Conservation (phyloP, 2,113 vertebrate genomes). For the Oncorhynchus clarkii region DNA sequence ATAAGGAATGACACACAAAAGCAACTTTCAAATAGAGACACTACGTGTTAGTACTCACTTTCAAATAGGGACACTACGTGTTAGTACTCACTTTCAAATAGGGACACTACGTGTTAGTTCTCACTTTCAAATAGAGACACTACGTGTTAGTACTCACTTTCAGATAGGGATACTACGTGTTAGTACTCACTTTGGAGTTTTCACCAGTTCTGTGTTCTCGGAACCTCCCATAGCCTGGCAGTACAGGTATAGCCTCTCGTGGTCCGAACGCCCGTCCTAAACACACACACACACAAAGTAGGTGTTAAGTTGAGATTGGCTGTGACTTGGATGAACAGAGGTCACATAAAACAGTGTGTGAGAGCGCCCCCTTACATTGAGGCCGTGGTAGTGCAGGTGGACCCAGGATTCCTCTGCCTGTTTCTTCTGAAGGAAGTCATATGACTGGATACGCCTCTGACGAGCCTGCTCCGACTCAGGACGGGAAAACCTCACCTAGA, state of each 20-base stretch:
- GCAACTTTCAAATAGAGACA: not conserved
- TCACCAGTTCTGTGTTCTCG: conserved; percentile 89
- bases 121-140: conserved; percentile 14
- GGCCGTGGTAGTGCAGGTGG: conserved; percentile 84
- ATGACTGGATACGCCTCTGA: conserved; percentile 91
- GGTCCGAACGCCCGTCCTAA: conserved; percentile 91
- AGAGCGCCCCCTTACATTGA: conserved; percentile 72
- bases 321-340: not conserved
- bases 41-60: no score
- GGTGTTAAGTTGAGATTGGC: no score
- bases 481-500: conserved; percentile 90
- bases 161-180: not conserved
- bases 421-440: conserved; percentile 96
- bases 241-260: conserved; percentile 92
- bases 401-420: conserved; percentile 96
- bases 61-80: not conserved
- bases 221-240: conserved; percentile 82
- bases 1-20: not conserved
- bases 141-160: no score
- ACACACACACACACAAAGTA: not conserved
- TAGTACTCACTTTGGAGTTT: conserved; percentile 83
- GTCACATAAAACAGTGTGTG: not conserved
- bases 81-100: conserved; percentile 67
- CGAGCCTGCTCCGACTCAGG: conserved; percentile 94
- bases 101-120: conserved; percentile 4